Percentiles rank a stretch among this genome's conserved stretches.
Evolutionary conservation across 35 echinoderm and acorn worm genomes (phyloP).

Genomic region (Hemicentrotus pulcherrimus): DNA sequence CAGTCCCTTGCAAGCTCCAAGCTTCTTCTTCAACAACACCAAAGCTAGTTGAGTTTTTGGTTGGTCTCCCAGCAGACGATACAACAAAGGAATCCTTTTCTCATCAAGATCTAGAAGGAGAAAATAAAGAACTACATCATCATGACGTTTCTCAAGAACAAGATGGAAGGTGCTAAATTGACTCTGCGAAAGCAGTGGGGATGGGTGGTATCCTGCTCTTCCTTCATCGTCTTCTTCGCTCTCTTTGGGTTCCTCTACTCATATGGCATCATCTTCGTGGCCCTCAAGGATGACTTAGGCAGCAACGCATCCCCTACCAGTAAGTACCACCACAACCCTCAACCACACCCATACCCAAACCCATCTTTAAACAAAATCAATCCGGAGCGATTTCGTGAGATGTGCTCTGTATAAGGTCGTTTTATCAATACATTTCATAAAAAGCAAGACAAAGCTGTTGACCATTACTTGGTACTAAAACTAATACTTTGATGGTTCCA

Average conservation of each 20-base stretch:
- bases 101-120: background rate
- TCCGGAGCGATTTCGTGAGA: background rate
- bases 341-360: background rate
- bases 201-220: constrained; percentile 61
- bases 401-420: no score
- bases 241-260: constrained; percentile 79
- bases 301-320: constrained; percentile 67
- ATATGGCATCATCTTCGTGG: constrained; percentile 75
- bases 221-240: constrained; percentile 74
- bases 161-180: constrained; percentile 58
- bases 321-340: constrained; percentile 49
- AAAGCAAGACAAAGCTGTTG: no score
- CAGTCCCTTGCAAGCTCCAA: background rate
- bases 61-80: constrained; percentile 43
- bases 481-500: no score
- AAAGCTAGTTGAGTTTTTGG: background rate
- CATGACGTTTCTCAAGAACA: constrained; percentile 49
- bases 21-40: background rate
- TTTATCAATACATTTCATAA: no score
- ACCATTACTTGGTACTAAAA: no score
- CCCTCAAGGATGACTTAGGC: constrained; percentile 74
- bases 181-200: constrained; percentile 68
- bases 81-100: background rate
- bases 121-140: background rate
- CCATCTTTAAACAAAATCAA: background rate